Conservation (phyloP, 2,797 vertebrate species). For the Peromyscus attwateri region DNA sequence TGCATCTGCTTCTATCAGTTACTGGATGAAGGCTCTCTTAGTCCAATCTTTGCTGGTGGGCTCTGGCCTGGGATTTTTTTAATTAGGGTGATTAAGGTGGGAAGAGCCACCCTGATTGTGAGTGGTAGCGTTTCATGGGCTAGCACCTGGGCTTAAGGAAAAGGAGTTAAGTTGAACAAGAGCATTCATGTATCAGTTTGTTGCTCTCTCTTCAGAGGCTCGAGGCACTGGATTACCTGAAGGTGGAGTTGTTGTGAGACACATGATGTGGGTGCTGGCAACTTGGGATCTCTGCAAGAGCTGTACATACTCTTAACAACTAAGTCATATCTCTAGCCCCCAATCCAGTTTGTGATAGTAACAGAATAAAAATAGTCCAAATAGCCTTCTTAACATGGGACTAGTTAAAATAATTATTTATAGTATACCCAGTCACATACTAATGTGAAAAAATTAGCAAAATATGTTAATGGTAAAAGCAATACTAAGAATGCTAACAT, state of each 20-base stretch:
- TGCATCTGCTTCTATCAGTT: no score
- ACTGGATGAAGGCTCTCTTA: no score
- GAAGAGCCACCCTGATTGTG: background rate
- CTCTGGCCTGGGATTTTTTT: background rate
- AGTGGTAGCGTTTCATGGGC: background rate
- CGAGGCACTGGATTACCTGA: no score
- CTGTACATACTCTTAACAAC: background rate
- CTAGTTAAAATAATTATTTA: background rate
- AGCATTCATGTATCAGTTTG: background rate
- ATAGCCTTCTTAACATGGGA: background rate
- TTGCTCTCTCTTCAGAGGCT: background rate
- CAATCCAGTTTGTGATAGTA: background rate
- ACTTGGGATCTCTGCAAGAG: background rate
- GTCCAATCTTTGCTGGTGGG: no score
- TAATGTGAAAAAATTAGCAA: background rate
- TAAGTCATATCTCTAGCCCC: background rate
- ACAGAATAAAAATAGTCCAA: background rate
- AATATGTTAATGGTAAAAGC: background rate
- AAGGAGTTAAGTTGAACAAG: background rate
- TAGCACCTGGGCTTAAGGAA: background rate
- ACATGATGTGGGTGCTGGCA: background rate
- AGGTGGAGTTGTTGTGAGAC: background rate
- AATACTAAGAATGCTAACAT: background rate
- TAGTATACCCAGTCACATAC: background rate
- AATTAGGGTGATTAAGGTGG: background rate